Evolutionary conservation across 2,113 vertebrate genomes (phyloP).

Genomic region (Isichthys henryi): DNA sequence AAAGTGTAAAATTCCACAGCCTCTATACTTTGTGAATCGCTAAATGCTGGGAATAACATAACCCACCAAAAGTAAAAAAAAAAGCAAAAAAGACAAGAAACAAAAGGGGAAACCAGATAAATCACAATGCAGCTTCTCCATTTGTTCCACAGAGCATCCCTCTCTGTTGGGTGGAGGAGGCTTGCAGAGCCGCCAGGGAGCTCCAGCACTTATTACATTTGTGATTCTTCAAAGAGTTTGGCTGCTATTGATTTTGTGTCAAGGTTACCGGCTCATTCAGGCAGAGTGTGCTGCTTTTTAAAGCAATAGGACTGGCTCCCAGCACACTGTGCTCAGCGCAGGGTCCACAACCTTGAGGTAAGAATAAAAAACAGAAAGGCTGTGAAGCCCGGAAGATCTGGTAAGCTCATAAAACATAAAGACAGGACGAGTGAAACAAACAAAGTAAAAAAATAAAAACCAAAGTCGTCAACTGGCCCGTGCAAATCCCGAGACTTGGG

Average conservation of each 20-base stretch:
- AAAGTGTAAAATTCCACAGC: neutral
- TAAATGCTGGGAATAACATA: slow-evolving; percentile 16
- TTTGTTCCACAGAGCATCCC: slow-evolving; percentile 27
- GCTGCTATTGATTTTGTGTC: slow-evolving; percentile 75
- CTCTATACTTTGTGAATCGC: slow-evolving; percentile 8
- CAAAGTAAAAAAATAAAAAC: slow-evolving; percentile 34
- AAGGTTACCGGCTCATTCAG: slow-evolving; percentile 70
- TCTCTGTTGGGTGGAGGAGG: slow-evolving; percentile 32
- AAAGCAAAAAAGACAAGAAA: neutral
- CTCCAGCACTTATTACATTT: slow-evolving; percentile 69
- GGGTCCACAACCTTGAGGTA: slow-evolving; percentile 69
- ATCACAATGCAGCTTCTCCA: slow-evolving; percentile 24
- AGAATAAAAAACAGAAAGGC: slow-evolving; percentile 35
- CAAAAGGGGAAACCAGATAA: slow-evolving; percentile 23
- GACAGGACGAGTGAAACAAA: slow-evolving; percentile 26
- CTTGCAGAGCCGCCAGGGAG: slow-evolving; percentile 43
- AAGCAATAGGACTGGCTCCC: slow-evolving; percentile 65
- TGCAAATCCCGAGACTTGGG: slow-evolving; percentile 13
- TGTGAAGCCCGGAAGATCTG: slow-evolving; percentile 22
- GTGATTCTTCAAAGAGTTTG: slow-evolving; percentile 77
- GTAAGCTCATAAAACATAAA: slow-evolving; percentile 40
- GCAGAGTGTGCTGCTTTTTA: slow-evolving; percentile 66
- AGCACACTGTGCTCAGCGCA: slow-evolving; percentile 56
- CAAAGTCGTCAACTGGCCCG: slow-evolving; percentile 8
- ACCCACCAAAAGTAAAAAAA: neutral